Conservation (phyloP, 2,113 vertebrate species). For the Xenopus tropicalis region UCB_Xtro_10.0 CM004443.2:17049001-17049500, state of each 20-base stretch:
- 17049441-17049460: not conserved
- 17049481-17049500: not conserved
- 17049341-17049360: constrained; percentile 15
- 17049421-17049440: not conserved
- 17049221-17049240: not conserved
- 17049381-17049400: not conserved
- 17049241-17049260: constrained; percentile 25
- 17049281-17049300: constrained; percentile 51
- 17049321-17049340: constrained; percentile 31
- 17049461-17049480: not conserved
- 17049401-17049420: not conserved
- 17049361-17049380: not conserved
- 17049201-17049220: not conserved
- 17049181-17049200: accelerated
- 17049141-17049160: accelerated
- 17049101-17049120: accelerated
- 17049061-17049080: not conserved
- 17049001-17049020: accelerated
- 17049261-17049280: constrained; percentile 59
- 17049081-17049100: not conserved
- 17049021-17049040: accelerated
- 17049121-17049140: not conserved
- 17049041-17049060: accelerated
- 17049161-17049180: accelerated
- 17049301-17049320: constrained; percentile 39